Evolutionary conservation across 2,797 vertebrate genomes (phyloP), one percentile per base, ranked within the genome.

Genomic region (Brachymystax lenok): DNA sequence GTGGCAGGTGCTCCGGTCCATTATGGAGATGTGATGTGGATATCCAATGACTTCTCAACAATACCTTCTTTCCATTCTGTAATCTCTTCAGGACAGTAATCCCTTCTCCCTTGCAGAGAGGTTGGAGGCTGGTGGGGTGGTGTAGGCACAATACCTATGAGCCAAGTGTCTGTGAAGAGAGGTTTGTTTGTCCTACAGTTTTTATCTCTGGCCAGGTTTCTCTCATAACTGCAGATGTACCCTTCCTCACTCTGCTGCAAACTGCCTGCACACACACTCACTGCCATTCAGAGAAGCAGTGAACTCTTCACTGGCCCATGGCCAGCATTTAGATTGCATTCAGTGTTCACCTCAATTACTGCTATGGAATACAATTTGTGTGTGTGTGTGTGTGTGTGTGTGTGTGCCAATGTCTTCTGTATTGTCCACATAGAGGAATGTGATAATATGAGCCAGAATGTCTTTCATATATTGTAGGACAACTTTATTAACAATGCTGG

Each of bases 171-270:
- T 21, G n/a, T 59, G 56, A 56, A 56, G 56, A 19, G 19, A 59
- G 56, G 5, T 8, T 59, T 59, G 17, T 19, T 59, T 5, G 6
- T 59, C 19, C 56, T 59, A 19, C 56, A 59, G 56, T 5, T n/a
- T 59, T 59, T 59, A 59, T 59, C 56, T 59, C 56, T 59, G 19
- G 19, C 19, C 56, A 59, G n/a, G 56, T n/a, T 59, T n/a, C 73
- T 21, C n/a, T 35, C 10, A 24, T n/a, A 66, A 50, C 73, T 66
- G 73, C 73, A 74, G 56, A 10, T 59, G 56, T n/a, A 19, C 19
- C 56, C 17, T 59, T 59, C 21, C 56, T n/a, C n/a, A 59, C 56
- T 59, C 56, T 59, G n/a, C 56, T 19, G 56, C 56, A 59, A 59
- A 59, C 56, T n/a, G 19, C 56, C 56, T 59, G 56, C 56, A 59